Evolutionary conservation across 2,888 invertebrate genomes (phyloP).

Genomic region (Creontiades dilutus): DNA sequence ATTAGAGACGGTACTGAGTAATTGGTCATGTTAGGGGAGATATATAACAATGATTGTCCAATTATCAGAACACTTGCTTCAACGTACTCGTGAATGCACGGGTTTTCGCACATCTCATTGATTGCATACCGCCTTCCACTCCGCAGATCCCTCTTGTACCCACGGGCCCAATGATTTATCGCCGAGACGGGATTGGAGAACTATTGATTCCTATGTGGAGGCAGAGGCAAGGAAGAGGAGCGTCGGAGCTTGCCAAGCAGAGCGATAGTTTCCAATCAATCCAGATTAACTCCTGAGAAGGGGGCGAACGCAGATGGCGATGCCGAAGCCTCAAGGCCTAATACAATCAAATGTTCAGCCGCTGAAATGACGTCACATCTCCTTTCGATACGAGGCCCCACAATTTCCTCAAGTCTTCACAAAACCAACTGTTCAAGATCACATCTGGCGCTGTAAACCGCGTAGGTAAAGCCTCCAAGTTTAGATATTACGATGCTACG

Average conservation of each 20-base stretch:
- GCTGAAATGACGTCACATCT: conserved; percentile 9
- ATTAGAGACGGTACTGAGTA: too few species aligned
- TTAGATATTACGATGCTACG: too few species aligned
- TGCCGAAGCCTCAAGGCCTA: conserved; percentile 25
- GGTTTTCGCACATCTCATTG: too few species aligned
- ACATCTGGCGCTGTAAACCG: too few species aligned
- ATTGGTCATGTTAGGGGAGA: too few species aligned
- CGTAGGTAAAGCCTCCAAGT: too few species aligned
- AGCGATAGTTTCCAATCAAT: conserved; percentile 28
- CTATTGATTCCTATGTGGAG: neutral
- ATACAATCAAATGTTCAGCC: conserved; percentile 14
- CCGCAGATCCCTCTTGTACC: neutral
- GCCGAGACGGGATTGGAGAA: neutral
- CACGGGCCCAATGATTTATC: conserved; percentile 12
- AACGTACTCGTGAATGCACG: too few species aligned
- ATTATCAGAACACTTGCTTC: too few species aligned
- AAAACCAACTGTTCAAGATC: too few species aligned
- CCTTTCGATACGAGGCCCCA: neutral
- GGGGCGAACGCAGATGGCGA: conserved; percentile 12
- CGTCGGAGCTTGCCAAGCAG: neutral
- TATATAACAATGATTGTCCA: too few species aligned
- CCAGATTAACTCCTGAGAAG: conserved; percentile 13
- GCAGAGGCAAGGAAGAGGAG: neutral
- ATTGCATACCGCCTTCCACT: too few species aligned
- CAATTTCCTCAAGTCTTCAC: too few species aligned